Evolutionary conservation across 2,888 invertebrate genomes (phyloP).

Genomic region (Philopedon plagiatum): DNA sequence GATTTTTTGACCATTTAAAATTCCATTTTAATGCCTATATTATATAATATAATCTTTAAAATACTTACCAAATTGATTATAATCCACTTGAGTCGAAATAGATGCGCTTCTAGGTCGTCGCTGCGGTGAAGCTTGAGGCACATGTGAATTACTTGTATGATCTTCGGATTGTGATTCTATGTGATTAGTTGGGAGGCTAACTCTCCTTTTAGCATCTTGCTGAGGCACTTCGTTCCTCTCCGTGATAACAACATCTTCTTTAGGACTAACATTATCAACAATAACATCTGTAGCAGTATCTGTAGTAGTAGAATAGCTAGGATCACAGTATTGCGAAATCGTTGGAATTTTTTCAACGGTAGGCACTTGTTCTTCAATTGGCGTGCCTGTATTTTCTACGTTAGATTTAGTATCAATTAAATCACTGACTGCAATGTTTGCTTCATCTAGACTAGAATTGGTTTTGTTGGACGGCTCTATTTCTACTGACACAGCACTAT

Average conservation of each 20-base stretch:
- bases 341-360: slow-evolving; percentile 75
- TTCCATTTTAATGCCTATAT: too few relatives aligned
- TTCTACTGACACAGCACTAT: slow-evolving; percentile 70
- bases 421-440: slow-evolving; percentile 59
- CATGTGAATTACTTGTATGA: slow-evolving; percentile 65
- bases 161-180: slow-evolving; percentile 60
- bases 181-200: slow-evolving; percentile 73
- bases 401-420: slow-evolving; percentile 45
- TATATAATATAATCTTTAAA: too few relatives aligned
- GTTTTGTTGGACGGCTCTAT: slow-evolving; percentile 69
- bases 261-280: slow-evolving; percentile 54
- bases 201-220: slow-evolving; percentile 65
- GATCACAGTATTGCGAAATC: slow-evolving; percentile 83
- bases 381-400: slow-evolving; percentile 47
- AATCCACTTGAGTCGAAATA: slow-evolving; percentile 87
- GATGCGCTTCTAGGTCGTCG: slow-evolving; percentile 85
- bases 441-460: slow-evolving; percentile 66
- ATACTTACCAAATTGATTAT: slow-evolving; percentile 84
- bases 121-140: slow-evolving; percentile 73
- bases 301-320: slow-evolving; percentile 70
- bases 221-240: slow-evolving; percentile 27
- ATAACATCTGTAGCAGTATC: slow-evolving; percentile 54
- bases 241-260: slow-evolving; percentile 38
- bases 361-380: slow-evolving; percentile 61
- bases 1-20: too few relatives aligned